Evolutionary conservation across 2,113 vertebrate species (phyloP), one percentile per base, ranked within the genome.

Genomic region (Alethe diademata): DNA sequence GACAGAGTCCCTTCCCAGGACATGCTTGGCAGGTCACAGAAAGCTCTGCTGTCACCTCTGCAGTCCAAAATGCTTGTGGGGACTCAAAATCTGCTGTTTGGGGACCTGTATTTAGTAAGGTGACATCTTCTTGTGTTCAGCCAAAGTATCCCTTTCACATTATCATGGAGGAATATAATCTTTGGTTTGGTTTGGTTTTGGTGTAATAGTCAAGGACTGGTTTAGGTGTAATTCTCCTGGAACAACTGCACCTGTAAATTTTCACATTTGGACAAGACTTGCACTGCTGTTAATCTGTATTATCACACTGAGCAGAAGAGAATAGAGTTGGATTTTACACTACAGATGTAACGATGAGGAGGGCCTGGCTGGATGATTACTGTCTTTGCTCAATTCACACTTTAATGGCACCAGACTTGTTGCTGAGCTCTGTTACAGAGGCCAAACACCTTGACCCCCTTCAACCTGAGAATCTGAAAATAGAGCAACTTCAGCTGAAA

Each of bases 101-200:
- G 20, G 22, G 7, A 43, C n/a, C 38, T 25, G 86, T 25, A 76
- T 53, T 79, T 42, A 40, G 36, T 28, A 61, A 61, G 29, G 43
- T 7, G 35, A 33, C 24, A 24, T 7, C 17, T 60, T 91, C 60
- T 61, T 67, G n/a, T 3, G 8, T 88, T 60, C 57, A 85, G 40
- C 43, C 48, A n/a, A 81, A 74, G 18, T 26, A 29, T 57, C 48
- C 42, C 5, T 72, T 65, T 75, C 58, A 66, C 8, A 8, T 14
- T 19, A 36, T 48, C 1, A 1, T 43, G 18, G 31, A 56, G 11
- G 24, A 60, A 65, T 4, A 6, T 26, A 1, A 3, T n/a, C 61
- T 75, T 47, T 22, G 42, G 8, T 61, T 47, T 22, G 42, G 8
- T 61, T 87, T 84, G 5, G 2, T 45, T 89, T 70, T 33, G 9